Conservation (phyloP, 30 jellyfish, hydroid and myxozoan genomes). For the Hydractinia symbiolongicarpus region DNA sequence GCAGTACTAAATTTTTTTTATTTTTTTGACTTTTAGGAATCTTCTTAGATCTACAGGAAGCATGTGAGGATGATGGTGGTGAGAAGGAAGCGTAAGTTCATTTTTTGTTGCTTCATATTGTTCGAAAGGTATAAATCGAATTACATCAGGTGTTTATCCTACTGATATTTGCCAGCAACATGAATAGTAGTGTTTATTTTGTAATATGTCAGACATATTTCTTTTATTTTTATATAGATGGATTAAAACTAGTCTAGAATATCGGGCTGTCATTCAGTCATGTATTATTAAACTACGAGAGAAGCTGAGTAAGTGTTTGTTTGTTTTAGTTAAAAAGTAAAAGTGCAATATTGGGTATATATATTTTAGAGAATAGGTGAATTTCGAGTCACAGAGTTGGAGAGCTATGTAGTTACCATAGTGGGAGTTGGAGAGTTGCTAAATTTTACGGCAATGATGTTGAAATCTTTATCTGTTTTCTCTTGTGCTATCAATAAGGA, state of each 20-base stretch:
- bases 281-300: constrained; percentile 58
- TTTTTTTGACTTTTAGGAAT: constrained; percentile 37
- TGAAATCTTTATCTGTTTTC: no score
- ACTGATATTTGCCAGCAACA: background rate
- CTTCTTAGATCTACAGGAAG: constrained; percentile 58
- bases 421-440: no score
- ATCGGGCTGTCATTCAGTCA: constrained; percentile 88
- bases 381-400: no score
- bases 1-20: background rate
- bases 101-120: background rate
- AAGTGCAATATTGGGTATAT: background rate
- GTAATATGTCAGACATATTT: background rate
- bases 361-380: no score
- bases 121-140: background rate
- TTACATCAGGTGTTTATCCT: background rate
- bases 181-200: background rate
- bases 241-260: constrained; percentile 57
- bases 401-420: no score
- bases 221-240: constrained; percentile 23
- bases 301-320: constrained; percentile 42
- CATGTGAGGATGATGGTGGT: constrained; percentile 25
- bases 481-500: no score
- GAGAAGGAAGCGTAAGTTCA: constrained; percentile 17
- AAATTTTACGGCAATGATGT: no score
- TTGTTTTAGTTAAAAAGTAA: background rate